Base-by-base conservation (phyloP, 2,113 vertebrate species). In the Xiphias gladius region DNA sequence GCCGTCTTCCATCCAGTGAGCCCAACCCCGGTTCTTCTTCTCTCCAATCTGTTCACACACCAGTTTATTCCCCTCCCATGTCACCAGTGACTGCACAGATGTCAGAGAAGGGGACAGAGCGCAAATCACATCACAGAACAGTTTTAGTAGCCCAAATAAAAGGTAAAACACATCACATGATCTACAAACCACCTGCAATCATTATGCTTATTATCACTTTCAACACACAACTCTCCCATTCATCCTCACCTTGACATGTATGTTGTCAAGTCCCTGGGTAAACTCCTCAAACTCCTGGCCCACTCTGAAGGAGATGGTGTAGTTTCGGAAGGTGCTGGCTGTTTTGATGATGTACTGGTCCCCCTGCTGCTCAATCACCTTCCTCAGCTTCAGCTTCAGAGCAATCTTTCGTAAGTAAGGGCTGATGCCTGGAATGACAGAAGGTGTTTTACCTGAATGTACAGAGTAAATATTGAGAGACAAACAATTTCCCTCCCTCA, bases 11-110 rank as follows among this genome's bases (percentile, higher is more conserved):
- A 97, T 88, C 97, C 98, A 98, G 46, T 98, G 97, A 69, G 91
- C 89, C 97, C 98, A 99, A 12, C 97, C 96, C 30, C 97, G 91
- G 86, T 96, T 95, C 76, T 96, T 97, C 94, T 97, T 99, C 87
- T 97, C 96, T 24, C 97, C 97, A 11, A 50, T 95, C 88, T 98
- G 97, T 22, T 95, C 86, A 84, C 97, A 98, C 28, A 96, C 93
- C 35, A 98, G 93, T 84, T 91, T 96, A 64, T 96, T 96, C 1
- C 95, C 95, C 50, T 98, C 90, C 97, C 96, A 97, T 10, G 84
- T 95, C 84, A 99, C 96, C 1, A 96, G 61, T 32, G 95, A 96
- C 97, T 99, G 86, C 9, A n/a, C 64, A 76, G 65, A 66, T 35
- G 10, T 22, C 37, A 89, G 20, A 83, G 2, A 20, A n/a, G 39